A percentile compares a stretch with the other conserved stretches of the same genome.
Evolutionary conservation across 2,888 invertebrate genomes (phyloP).

Genomic region (Brachylomia viminalis): DNA sequence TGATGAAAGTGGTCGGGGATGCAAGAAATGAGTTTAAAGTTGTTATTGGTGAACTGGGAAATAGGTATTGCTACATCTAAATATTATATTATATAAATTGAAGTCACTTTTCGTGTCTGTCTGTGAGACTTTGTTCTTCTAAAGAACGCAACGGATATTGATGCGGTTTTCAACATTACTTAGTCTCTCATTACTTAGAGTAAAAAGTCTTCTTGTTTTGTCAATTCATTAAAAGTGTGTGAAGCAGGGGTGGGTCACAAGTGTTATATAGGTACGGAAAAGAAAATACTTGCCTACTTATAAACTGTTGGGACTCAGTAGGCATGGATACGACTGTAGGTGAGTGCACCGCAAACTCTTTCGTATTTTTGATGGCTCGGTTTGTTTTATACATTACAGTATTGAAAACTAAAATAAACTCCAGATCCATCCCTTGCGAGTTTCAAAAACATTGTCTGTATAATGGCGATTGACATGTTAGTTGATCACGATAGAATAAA

Average conservation of each 20-base stretch:
- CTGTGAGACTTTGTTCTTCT: too few relatives aligned
- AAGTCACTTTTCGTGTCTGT: too few relatives aligned
- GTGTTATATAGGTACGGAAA: not conserved
- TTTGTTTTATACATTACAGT: too few relatives aligned
- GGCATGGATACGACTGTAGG: not conserved
- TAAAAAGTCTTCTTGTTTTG: not conserved
- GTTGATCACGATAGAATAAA: slow-evolving; percentile 30
- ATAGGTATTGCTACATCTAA: not conserved
- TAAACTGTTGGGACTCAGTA: not conserved
- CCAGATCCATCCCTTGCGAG: not conserved
- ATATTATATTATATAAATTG: too few relatives aligned
- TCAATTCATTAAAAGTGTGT: not conserved
- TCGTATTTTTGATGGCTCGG: not conserved
- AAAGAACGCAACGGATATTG: too few relatives aligned
- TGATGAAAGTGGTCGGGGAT: slow-evolving; percentile 2
- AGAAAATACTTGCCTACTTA: too few relatives aligned
- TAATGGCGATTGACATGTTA: slow-evolving; percentile 20
- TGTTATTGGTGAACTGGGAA: not conserved
- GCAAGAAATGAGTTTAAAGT: not conserved
- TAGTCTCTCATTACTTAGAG: too few relatives aligned
- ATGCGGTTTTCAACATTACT: too few relatives aligned
- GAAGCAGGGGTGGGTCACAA: not conserved
- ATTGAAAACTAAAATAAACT: not conserved
- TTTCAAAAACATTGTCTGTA: slow-evolving; percentile 23
- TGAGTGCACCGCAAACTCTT: not conserved